Conservation (phyloP, 2,797 vertebrate species). For the Hippopotamyrus pictus region DNA sequence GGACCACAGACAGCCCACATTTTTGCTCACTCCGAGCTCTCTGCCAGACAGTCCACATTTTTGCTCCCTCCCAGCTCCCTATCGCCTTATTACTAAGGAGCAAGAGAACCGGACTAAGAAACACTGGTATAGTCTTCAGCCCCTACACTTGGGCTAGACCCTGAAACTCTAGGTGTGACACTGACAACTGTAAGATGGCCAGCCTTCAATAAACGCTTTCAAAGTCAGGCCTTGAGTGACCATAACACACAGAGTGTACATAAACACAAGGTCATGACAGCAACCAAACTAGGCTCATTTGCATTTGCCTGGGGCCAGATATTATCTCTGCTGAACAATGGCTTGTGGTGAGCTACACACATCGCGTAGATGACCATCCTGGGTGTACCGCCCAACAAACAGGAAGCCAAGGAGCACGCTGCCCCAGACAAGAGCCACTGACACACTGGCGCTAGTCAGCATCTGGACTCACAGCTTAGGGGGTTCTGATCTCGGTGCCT, state of each 20-base stretch:
- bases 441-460: background rate
- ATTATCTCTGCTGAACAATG: background rate
- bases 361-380: background rate
- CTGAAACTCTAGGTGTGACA: background rate
- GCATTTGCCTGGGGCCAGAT: slow-evolving; percentile 28
- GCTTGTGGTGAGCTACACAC: background rate
- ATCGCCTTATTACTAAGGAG: background rate
- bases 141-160: background rate
- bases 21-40: background rate
- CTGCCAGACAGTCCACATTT: background rate
- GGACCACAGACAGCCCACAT: background rate
- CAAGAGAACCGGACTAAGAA: background rate
- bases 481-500: background rate
- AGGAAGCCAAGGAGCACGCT: background rate
- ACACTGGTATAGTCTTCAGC: background rate
- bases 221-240: background rate
- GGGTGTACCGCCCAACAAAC: background rate
- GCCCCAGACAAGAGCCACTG: background rate
- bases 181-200: background rate
- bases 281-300: slow-evolving; percentile 37
- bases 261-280: background rate
- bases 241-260: background rate
- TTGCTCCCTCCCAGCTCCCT: background rate
- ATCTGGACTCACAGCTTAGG: background rate
- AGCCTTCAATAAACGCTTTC: background rate